Conservation (phyloP, 2,888 invertebrate genomes). For the Germaria angustata region DNA sequence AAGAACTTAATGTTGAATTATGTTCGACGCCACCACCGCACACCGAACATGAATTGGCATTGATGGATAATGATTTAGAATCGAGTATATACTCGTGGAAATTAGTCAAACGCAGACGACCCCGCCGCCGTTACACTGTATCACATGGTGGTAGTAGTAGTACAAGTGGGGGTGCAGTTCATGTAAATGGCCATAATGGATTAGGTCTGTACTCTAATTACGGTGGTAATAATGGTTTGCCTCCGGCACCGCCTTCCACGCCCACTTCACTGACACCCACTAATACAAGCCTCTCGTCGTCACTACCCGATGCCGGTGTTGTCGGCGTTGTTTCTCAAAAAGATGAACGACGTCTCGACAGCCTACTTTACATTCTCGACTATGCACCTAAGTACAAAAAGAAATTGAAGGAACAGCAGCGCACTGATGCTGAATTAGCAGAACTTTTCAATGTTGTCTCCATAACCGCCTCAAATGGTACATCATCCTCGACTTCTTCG, state of each 20-base stretch:
- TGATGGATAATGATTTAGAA: slow-evolving; percentile 63
- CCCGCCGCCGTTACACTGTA: slow-evolving; percentile 76
- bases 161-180: slow-evolving; percentile 38
- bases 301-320: slow-evolving; percentile 58
- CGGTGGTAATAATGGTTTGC: slow-evolving; percentile 68
- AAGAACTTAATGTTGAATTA: slow-evolving; percentile 68
- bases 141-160: slow-evolving; percentile 70
- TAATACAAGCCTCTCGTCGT: slow-evolving; percentile 69
- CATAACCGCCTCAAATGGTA: slow-evolving; percentile 70
- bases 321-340: slow-evolving; percentile 50
- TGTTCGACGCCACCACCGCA: slow-evolving; percentile 67
- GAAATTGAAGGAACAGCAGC: slow-evolving; percentile 74
- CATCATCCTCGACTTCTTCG: slow-evolving; percentile 52
- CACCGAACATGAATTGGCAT: slow-evolving; percentile 64
- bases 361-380: slow-evolving; percentile 69
- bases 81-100: slow-evolving; percentile 66
- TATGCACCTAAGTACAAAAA: slow-evolving; percentile 71
- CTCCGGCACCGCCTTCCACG: slow-evolving; percentile 77
- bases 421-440: slow-evolving; percentile 75
- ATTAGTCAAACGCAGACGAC: slow-evolving; percentile 68
- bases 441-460: slow-evolving; percentile 77
- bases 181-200: slow-evolving; percentile 6
- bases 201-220: slow-evolving; percentile 26
- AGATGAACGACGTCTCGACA: slow-evolving; percentile 67
- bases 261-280: slow-evolving; percentile 75